Evolutionary conservation across 2,113 vertebrate species (phyloP), one percentile per base, ranked within the genome.

Genomic region (Limanda limanda): DNA sequence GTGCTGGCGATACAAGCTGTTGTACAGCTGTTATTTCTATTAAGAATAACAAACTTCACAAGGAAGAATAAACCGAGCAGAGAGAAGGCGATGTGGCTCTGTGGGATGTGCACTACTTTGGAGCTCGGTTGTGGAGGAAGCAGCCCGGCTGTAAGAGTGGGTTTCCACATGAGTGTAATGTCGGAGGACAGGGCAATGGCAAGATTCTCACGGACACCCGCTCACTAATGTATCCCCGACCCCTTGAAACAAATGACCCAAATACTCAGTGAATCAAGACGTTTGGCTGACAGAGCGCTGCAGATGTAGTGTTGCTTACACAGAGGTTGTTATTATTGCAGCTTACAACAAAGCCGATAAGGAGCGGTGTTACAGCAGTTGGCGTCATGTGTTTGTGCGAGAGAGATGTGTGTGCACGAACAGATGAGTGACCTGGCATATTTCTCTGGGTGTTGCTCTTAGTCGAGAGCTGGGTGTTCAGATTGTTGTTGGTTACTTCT

Each of bases 161-260:
- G 54, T 58, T 83, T 60, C 68, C 79, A n/a, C 52, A 24, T 88
- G 83, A 84, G 82, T 1, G 54, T 90, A 87, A 92, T 92, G 84
- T 83, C 79, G 0, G 64, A 75, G 83, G 92, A 89, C 83, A 78
- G 76, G 68, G 76, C 86, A 64, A 82, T 57, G 78, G 87, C 56
- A 47, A 70, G 83, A 88, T 81, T 88, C 86, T 88, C 89, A 83
- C 85, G 20, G 88, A 88, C 85, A 82, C 86, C 79, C 81, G 78
- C 89, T 17, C 87, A 45, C 86, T 88, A 86, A 93, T 87, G 85
- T 64, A 74, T 78, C 90, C 82, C 90, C 86, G 77, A 86, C 86
- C 73, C 87, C 82, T 71, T 71, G 75, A 48, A 90, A 92, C 84
- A 82, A 88, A 84, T 88, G 89, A 89, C 91, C 91, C 81, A 91